Evolutionary conservation across 2,113 vertebrate genomes (phyloP), one percentile per base, ranked within the genome.

Genomic region (Corythornis vintsioides): DNA sequence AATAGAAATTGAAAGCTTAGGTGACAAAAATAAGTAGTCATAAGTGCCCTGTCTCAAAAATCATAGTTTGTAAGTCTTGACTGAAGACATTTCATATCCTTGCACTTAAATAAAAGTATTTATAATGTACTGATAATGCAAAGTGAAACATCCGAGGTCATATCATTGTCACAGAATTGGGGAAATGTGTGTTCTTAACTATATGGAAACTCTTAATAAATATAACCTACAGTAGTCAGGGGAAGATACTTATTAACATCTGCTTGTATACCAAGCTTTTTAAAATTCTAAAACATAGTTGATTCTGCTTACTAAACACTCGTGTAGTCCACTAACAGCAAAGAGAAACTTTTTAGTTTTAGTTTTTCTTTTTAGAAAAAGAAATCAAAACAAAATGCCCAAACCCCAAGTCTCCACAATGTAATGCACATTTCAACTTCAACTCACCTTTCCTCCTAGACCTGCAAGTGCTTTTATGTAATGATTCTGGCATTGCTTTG

Each of bases 391-490:
- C 29, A 45, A 65, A 43, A 9, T 18, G 31, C n/a, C 15, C 21
- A 76, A 21, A 3, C 4, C 2, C 10, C 15, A 53, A 3, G 26
- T 38, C 29, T 45, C 82, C 31, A 40, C 9, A 69, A 9, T 19
- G 13, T 15, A 82, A 74, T 26, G 20, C 17, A 13, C 24, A 13
- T 22, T 73, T 48, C 42, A 67, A 6, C 7, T 67, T n/a, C 24
- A 83, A 76, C 94, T 95, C 90, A 98, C 98, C 98, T 98, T 98
- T 79, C 98, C 98, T 97, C 98, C 98, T 57, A 98, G 97, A 65
- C 97, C 94, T 42, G 98, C 98, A 91, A 98, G 98, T 88, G 98
- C 98, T 9, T 98, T 98, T 90, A 98, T 98, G 4, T 98, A 99
- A 84, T 96, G 96, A 83, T 92, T 98, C 55, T 98, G 98, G 94